Evolutionary conservation across 2,888 invertebrate species (phyloP), one percentile per base, ranked within the genome.

Genomic region (Hemithea aestivaria): DNA sequence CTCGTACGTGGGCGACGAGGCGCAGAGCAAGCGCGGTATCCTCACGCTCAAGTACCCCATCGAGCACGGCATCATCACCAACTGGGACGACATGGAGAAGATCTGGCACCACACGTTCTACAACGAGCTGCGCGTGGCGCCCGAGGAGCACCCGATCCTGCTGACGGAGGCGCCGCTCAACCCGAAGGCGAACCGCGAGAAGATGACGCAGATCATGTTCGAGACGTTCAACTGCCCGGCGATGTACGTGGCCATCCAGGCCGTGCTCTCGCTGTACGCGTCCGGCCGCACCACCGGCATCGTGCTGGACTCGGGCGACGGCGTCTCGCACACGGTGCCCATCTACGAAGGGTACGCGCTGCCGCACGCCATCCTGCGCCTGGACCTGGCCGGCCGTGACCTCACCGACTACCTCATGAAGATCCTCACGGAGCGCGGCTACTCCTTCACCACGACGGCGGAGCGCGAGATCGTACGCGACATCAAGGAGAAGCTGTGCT

Each of bases 41-140:
- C 91, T 95, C 70, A 95, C 95, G 52, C 88, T 96, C 73, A 96
- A 96, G 84, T 96, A 96, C 85, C 96, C 96, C 66, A 96, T 96
- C 82, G 96, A 96, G 88, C 96, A 96, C 89, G 96, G 96, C 79
- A 96, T 96, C 88, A 94, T 96, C 82, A 96, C 96, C 88, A 96
- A 96, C 90, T 96, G 96, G 96, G 96, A 96, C 78, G 96, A 96
- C 82, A 96, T 97, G 96, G 96, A 97, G 88, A 97, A 96, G 89
- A 96, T 96, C 90, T 96, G 96, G 96, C 96, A 96, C 88, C 96
- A 96, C 90, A 96, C 96, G 74, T 96, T 96, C 92, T 96, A 96
- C 93, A 96, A 96, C 73, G 95, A 96, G 87, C 89, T 96, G 85
- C 92, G 96, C 73, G 96, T 96, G 50, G 96, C 96, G 49, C 96